Percentiles rank a stretch among this genome's conserved stretches.
phyloP scores from a whole-genome alignment of 2,888 invertebrate species.

The Galeopsomyia nigrocyanea region DNA sequence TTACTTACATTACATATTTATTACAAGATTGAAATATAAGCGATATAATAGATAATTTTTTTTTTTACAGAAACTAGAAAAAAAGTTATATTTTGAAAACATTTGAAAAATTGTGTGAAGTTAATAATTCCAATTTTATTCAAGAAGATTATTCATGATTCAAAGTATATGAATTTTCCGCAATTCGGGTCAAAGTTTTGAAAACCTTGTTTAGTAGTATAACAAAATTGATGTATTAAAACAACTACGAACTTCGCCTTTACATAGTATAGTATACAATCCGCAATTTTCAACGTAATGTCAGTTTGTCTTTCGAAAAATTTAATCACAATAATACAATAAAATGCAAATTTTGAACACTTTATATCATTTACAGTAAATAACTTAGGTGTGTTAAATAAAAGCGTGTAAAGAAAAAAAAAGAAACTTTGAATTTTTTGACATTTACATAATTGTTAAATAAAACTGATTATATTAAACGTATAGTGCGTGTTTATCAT shows the following conservation, averaged over 20 bases:
- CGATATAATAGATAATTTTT: slow-evolving; percentile 1
- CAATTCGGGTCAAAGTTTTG: slow-evolving; percentile 7
- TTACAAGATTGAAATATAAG: no score
- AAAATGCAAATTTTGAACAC: slow-evolving; percentile 48
- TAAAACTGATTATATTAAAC: slow-evolving; percentile 32
- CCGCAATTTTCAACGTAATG: slow-evolving; percentile 37
- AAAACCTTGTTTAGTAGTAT: slow-evolving; percentile 25
- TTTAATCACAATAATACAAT: slow-evolving; percentile 49
- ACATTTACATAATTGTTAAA: slow-evolving; percentile 47
- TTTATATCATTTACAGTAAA: slow-evolving; percentile 36
- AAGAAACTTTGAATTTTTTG: slow-evolving; percentile 51
- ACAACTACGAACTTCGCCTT: slow-evolving; percentile 37
- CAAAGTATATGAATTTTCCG: slow-evolving; percentile 21
- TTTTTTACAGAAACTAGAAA: slow-evolving; percentile 1
- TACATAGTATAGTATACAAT: slow-evolving; percentile 39
- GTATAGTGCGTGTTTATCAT: slow-evolving; percentile 38
- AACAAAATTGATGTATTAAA: slow-evolving; percentile 33
- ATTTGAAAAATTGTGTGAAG: background rate
- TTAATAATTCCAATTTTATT: slow-evolving; percentile 9
- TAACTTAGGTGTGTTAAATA: slow-evolving; percentile 34
- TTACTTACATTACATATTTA: slow-evolving; percentile 13
- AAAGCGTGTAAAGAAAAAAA: slow-evolving; percentile 38
- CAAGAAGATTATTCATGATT: slow-evolving; percentile 18
- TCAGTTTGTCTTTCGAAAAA: slow-evolving; percentile 42
- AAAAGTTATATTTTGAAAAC: slow-evolving; percentile 21